Base-by-base conservation (phyloP, 1,140 invertebrate genomes). In the Drosophila arawakana region DNA sequence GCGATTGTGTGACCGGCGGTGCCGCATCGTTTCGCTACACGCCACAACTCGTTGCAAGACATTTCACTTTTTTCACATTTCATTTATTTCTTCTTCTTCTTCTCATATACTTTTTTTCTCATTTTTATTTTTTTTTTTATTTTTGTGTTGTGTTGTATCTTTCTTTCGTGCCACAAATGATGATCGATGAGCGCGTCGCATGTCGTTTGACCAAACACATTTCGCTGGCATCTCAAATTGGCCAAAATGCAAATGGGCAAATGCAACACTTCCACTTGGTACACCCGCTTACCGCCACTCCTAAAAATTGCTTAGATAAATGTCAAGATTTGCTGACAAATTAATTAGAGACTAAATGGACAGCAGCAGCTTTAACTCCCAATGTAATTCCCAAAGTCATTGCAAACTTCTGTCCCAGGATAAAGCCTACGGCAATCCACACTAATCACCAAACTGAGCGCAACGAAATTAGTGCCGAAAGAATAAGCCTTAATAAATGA, bases 171-270 rank as follows among this genome's bases (percentile, higher is more conserved):
- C 84, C 84, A 74, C 83, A 89, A 88, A 88, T 89, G 77, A 88
- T 88, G 83, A 88, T 88, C 83, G 83, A 88, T 88, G 83, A 75
- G 77, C 80, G 77, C 70, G 76, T 89, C 80, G 83, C 83, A 88
- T 88, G 83, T 89, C 76, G 71, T 63, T 81, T 69, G 8, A 47
- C 58, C n/a, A 55, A 41, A 15, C 76, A 74, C 67, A 82, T 79
- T 86, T 76, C 58, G 76, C 50, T 25, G 79, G 70, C 67, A 82
- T 79, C 88, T 76, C 25, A 79, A 86, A 86, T 86, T 88, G 68
- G 80, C 73, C 55, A 79, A 78, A 78, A 85, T 82, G 82, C 82
- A 84, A 76, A 82, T 81, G 68, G 47, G 25, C 25, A 30, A 30
- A 30, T 30, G 25, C 25, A 30, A 30, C 25, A 30, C 73, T 57